Evolutionary conservation across 2,113 vertebrate genomes (phyloP).

Genomic region (Pygoscelis antarcticus): DNA sequence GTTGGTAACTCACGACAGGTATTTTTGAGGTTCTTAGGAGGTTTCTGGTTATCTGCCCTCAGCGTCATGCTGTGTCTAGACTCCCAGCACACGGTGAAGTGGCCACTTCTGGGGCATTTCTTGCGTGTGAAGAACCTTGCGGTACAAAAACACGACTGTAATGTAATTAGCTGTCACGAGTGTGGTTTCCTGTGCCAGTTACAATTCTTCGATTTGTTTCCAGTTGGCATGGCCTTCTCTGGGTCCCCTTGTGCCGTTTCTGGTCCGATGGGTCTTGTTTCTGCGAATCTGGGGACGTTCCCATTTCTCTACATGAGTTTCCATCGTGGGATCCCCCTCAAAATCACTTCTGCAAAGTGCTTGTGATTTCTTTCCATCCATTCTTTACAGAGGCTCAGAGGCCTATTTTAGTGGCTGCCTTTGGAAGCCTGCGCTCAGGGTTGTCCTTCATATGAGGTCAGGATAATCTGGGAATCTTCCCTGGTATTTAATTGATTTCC

Average conservation of each 20-base stretch:
- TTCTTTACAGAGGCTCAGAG: not conserved
- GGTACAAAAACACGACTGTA: accelerated
- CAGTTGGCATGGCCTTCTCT: not conserved
- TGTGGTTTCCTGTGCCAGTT: not conserved
- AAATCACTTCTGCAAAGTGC: not conserved
- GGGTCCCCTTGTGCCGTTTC: not conserved
- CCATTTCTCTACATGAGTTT: not conserved
- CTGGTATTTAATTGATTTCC: not conserved
- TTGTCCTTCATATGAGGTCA: not conserved
- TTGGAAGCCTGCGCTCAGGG: not conserved
- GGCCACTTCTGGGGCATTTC: not conserved
- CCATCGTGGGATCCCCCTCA: not conserved
- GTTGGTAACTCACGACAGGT: not conserved
- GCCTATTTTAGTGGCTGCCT: not conserved
- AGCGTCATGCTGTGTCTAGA: accelerated
- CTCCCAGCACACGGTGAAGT: not conserved
- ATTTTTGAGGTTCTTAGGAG: not conserved
- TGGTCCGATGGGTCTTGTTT: not conserved
- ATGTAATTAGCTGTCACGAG: not conserved
- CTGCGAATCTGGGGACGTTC: accelerated
- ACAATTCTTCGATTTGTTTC: not conserved
- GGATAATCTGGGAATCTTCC: not conserved
- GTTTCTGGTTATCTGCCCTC: not conserved
- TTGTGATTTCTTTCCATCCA: not conserved
- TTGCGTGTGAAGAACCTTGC: not conserved